phyloP scores from a whole-genome alignment of 2,113 vertebrate genomes.

The Amblyopsis rosae region DNA sequence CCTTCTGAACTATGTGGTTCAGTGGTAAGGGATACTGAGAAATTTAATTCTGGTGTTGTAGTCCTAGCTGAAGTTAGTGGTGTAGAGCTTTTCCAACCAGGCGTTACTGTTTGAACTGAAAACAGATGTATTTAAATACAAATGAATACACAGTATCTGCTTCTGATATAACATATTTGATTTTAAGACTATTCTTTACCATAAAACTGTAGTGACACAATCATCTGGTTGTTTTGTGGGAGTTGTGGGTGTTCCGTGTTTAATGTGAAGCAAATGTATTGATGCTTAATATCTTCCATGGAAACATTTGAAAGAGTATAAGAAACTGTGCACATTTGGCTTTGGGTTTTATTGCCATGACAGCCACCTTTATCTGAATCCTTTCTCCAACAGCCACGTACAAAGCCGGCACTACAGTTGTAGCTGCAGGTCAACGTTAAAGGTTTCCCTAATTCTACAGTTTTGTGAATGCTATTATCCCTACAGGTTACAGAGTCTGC shows the following conservation, averaged over 20 bases:
- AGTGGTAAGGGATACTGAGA: conserved; percentile 37
- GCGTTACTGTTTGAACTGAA: conserved; percentile 27
- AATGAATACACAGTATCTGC: too few relatives aligned
- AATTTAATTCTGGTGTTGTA: conserved; percentile 1
- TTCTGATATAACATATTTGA: background rate
- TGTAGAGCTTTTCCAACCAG: conserved; percentile 8
- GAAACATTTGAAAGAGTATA: conserved; percentile 51
- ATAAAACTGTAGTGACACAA: conserved; percentile 52
- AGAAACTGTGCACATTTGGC: conserved; percentile 48
- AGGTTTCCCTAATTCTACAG: conserved; percentile 46
- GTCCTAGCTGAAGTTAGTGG: too few relatives aligned
- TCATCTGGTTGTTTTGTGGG: conserved; percentile 29
- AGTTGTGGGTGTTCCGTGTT: conserved; percentile 45
- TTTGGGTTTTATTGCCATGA: background rate
- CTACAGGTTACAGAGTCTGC: conserved; percentile 50
- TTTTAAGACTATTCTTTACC: conserved; percentile 40
- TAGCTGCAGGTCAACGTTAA: conserved; percentile 70
- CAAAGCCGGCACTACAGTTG: conserved; percentile 73
- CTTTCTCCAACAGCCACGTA: conserved; percentile 64
- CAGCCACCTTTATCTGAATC: conserved; percentile 1
- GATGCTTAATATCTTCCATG: conserved; percentile 38
- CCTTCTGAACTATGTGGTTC: conserved; percentile 37
- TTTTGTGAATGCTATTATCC: conserved; percentile 13
- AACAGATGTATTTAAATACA: conserved; percentile 1
- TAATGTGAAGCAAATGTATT: conserved; percentile 64